Conservation (phyloP, 2,888 invertebrate species). For the Aleiodes leptofemur region DNA sequence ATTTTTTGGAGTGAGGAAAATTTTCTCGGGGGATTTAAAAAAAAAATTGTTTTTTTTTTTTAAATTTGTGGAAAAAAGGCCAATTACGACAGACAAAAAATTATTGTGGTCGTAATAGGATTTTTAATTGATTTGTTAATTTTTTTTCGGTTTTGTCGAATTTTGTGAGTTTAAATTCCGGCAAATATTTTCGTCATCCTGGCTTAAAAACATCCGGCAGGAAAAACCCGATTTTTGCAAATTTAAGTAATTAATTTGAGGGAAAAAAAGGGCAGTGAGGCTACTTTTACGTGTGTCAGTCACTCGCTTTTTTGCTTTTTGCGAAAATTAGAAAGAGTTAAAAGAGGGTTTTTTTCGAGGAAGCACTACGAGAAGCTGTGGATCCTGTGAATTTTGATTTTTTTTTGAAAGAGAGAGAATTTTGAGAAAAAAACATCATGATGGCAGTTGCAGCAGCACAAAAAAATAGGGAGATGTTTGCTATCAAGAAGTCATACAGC, state of each 20-base stretch:
- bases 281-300: slow-evolving; percentile 48
- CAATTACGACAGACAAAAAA: slow-evolving; percentile 46
- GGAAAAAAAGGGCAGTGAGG: slow-evolving; percentile 53
- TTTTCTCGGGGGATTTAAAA: neutral
- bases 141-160: neutral
- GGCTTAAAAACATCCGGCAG: slow-evolving; percentile 5
- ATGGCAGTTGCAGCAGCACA: slow-evolving; percentile 95
- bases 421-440: slow-evolving; percentile 69
- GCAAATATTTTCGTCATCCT: slow-evolving; percentile 51
- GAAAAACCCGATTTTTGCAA: neutral
- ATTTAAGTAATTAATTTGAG: neutral
- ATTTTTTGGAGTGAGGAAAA: slow-evolving; percentile 17
- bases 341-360: neutral
- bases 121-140: neutral
- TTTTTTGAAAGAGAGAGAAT: neutral
- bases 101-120: slow-evolving; percentile 50
- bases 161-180: slow-evolving; percentile 29
- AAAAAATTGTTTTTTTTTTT: too few relatives aligned
- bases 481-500: slow-evolving; percentile 97
- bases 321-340: slow-evolving; percentile 26
- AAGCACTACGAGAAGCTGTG: slow-evolving; percentile 43
- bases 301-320: slow-evolving; percentile 29
- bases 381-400: slow-evolving; percentile 46
- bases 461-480: slow-evolving; percentile 97
- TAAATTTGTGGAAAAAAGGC: neutral